These are phyloP conservation scores for Lottia scabra DNA, from an alignment of 2,888 invertebrate species.

Conservation along the genomic window DNA sequence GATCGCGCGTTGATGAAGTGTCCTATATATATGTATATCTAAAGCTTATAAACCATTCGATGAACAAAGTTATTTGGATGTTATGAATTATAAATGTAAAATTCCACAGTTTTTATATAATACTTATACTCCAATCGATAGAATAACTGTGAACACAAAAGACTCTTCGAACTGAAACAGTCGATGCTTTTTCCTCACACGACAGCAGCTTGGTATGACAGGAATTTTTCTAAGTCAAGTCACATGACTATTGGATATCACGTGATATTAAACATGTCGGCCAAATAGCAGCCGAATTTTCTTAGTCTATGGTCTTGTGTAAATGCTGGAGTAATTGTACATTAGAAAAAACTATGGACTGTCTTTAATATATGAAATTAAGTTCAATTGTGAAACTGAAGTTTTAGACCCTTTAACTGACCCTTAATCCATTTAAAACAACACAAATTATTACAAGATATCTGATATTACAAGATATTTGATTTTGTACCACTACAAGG, in stretches of 20 bases:
- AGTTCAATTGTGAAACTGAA: too few species aligned
- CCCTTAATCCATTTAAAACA: too few species aligned
- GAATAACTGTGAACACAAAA: background rate
- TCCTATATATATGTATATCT: background rate
- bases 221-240: constrained; percentile 17
- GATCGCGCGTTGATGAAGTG: too few species aligned
- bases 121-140: background rate
- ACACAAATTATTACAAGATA: too few species aligned
- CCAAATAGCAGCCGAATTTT: background rate
- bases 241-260: constrained; percentile 20
- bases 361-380: too few species aligned
- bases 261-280: background rate
- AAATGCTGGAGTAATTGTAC: too few species aligned
- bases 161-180: background rate
- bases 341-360: too few species aligned
- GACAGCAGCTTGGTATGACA: constrained; percentile 20
- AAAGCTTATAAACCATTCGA: background rate
- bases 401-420: too few species aligned
- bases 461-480: too few species aligned
- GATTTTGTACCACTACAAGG: too few species aligned
- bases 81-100: background rate
- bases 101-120: background rate
- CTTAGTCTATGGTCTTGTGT: too few species aligned
- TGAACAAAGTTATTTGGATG: background rate
- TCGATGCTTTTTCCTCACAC: background rate